Conservation (phyloP, 1,140 invertebrate genomes). For the Aphaenogaster ashmeadi region DNA sequence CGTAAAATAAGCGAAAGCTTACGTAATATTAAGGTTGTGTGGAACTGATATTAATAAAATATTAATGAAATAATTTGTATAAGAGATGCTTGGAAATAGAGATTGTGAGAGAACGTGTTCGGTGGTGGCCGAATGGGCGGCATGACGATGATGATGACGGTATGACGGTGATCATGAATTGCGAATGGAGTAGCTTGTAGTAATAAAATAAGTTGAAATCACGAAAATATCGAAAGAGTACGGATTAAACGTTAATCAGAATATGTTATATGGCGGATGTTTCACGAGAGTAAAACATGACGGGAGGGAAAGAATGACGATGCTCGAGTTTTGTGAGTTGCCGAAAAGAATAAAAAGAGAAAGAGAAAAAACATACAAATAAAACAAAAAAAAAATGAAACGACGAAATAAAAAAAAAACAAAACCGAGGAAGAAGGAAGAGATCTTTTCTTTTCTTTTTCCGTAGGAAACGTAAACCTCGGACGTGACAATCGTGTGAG, state of each 20-base stretch:
- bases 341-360: conserved; percentile 41
- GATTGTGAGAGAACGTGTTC: conserved; percentile 81
- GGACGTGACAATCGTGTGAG: conserved; percentile 35
- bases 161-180: conserved; percentile 70
- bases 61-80: conserved; percentile 81
- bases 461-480: conserved; percentile 37
- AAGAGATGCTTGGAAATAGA: conserved; percentile 85
- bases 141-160: conserved; percentile 72
- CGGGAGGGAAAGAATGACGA: conserved; percentile 50
- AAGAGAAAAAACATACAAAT: conserved; percentile 35
- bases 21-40: conserved; percentile 82
- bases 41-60: conserved; percentile 83
- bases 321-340: conserved; percentile 54
- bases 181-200: conserved; percentile 76
- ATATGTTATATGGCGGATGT: conserved; percentile 67
- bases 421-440: conserved; percentile 28
- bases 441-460: conserved; percentile 19
- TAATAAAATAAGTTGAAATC: conserved; percentile 80
- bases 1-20: conserved; percentile 86
- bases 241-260: conserved; percentile 72
- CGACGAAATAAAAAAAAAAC: conserved; percentile 1
- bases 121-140: conserved; percentile 70
- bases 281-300: conserved; percentile 60
- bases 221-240: conserved; percentile 71
- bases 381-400: not conserved